Evolutionary conservation across 2,113 vertebrate genomes (phyloP), one percentile per base, ranked within the genome.

Genomic region (Centropristis striata): DNA sequence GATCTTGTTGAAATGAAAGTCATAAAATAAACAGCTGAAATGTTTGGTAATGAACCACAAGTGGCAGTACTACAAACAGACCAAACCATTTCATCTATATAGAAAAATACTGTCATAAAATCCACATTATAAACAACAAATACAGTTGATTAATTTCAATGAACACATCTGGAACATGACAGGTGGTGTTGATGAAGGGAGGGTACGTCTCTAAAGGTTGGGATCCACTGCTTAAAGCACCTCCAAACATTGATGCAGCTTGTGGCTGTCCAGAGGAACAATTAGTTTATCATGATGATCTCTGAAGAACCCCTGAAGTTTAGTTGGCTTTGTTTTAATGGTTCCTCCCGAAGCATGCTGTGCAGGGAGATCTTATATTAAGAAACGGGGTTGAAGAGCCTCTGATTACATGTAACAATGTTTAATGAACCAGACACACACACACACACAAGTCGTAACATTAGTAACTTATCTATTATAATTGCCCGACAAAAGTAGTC

Each of bases 241-340:
- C 25, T 68, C 36, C 50, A 8, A 41, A 13, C n/a, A 20, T 5
- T 14, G 18, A 4, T 53, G 37, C 14, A 4, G 10, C 64, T 66
- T 50, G 44, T 50, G 20, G 28, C 46, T 41, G 11, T 12, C 15
- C 8, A 20, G 6, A 15, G 46, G 28, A 67, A 39, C 32, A 21
- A 51, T 39, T 14, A 54, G 6, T 15, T 68, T 23, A 42, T 42
- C 50, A n/a, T 20, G 23, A 11, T 15, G 16, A 16, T 37, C 9
- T 23, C 71, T 63, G 71, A 42, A 42, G 58, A 73, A 73, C 46
- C 71, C 57, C 58, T 61, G 46, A 27, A 51, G 58, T 61, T 41
- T 42, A 73, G 21, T 42, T 21, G 59, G 23, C 58, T 44, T 59
- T 0, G 71, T 51, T n/a, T 41, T 51, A 51, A 61, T 8, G 21